These are phyloP conservation scores for Leptinotarsa undecemlineata DNA, from an alignment of 1,140 invertebrate species.

Conservation along the genomic window DNA sequence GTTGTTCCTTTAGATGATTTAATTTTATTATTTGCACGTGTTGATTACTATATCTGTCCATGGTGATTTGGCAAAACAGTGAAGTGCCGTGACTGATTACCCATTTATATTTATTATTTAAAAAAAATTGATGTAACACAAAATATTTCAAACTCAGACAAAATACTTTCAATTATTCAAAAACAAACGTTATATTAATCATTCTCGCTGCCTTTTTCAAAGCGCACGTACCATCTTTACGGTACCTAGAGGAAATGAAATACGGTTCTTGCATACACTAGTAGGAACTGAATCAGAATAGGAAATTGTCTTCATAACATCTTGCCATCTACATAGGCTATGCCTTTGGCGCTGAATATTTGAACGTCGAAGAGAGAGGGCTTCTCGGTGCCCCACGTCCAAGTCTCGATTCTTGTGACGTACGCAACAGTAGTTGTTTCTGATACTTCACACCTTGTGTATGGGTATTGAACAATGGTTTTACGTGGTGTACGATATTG, in stretches of 20 bases:
- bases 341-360: constrained; percentile 15
- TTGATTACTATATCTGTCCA: too few species aligned
- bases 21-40: too few species aligned
- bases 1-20: too few species aligned
- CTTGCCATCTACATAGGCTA: constrained; percentile 8
- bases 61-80: too few species aligned
- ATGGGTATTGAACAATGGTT: constrained; percentile 1
- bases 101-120: too few species aligned
- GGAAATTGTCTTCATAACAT: constrained; percentile 13
- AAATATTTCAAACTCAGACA: neutral
- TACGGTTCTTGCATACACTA: constrained; percentile 1
- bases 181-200: neutral
- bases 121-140: too few species aligned
- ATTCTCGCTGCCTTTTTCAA: neutral
- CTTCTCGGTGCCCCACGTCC: constrained; percentile 12
- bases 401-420: constrained; percentile 3
- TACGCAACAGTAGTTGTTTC: constrained; percentile 14
- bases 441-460: constrained; percentile 17
- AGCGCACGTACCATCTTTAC: constrained; percentile 10
- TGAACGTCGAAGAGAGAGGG: constrained; percentile 20
- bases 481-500: constrained; percentile 4
- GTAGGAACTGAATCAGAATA: neutral
- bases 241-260: constrained; percentile 6
- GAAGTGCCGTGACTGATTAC: too few species aligned
- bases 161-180: neutral